Evolutionary conservation across 2,888 invertebrate genomes (phyloP).

Genomic region (Ptychoptera contaminata): DNA sequence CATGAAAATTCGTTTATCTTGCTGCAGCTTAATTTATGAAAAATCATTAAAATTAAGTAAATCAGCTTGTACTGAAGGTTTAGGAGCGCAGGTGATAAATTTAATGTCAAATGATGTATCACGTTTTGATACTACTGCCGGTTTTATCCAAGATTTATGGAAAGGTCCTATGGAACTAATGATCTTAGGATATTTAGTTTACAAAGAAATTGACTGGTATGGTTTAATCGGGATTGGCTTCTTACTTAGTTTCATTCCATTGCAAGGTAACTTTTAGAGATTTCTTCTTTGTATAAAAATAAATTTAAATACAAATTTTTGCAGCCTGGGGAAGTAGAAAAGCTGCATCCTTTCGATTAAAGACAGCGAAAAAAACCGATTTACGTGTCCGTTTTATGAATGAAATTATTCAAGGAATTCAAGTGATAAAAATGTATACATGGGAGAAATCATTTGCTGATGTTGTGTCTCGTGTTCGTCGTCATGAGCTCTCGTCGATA

Average conservation of each 20-base stretch:
- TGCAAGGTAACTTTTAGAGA: constrained; percentile 31
- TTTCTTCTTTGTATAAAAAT: not conserved
- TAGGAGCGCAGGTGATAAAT: constrained; percentile 39
- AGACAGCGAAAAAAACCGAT: constrained; percentile 65
- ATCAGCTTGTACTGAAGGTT: constrained; percentile 7
- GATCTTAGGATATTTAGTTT: constrained; percentile 32
- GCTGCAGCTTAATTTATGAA: constrained; percentile 18
- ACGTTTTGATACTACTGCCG: constrained; percentile 36
- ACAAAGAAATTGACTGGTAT: constrained; percentile 24
- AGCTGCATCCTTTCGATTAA: constrained; percentile 32
- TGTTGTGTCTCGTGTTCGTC: constrained; percentile 44
- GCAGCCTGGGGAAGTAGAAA: constrained; percentile 36
- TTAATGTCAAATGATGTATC: constrained; percentile 41
- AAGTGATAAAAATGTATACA: constrained; percentile 88
- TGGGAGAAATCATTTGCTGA: constrained; percentile 77
- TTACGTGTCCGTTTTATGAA: constrained; percentile 71
- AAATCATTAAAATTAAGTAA: constrained; percentile 10
- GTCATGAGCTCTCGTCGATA: constrained; percentile 26
- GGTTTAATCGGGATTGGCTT: constrained; percentile 35
- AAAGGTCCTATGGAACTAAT: constrained; percentile 35
- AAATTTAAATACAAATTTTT: not conserved
- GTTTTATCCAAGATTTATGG: constrained; percentile 39
- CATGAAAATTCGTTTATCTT: constrained; percentile 51
- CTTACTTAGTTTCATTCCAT: constrained; percentile 35
- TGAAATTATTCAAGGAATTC: constrained; percentile 76